A percentile compares a stretch with the other conserved stretches of the same genome.
Conservation (phyloP, 1,140 invertebrate genomes). For the Matsumurasca onukii region DNA sequence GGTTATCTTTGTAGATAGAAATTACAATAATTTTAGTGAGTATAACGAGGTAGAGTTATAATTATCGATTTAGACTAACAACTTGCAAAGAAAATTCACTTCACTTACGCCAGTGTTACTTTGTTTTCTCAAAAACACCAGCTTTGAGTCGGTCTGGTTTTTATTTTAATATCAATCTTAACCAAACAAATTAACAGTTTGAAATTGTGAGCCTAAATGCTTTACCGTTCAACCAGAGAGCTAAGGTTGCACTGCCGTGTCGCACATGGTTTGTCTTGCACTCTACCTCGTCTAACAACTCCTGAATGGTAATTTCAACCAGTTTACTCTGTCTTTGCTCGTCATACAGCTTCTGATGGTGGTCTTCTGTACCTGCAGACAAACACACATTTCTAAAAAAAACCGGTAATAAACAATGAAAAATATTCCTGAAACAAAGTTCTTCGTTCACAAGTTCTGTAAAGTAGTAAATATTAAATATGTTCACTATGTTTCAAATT, state of each 20-base stretch:
- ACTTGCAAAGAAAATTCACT: background rate
- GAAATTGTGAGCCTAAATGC: background rate
- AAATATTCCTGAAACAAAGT: too few species aligned
- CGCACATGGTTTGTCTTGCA: background rate
- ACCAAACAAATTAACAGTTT: background rate
- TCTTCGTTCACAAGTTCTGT: too few species aligned
- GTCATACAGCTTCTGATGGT: background rate
- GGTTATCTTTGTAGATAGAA: too few species aligned
- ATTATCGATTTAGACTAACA: background rate
- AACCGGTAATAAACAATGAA: too few species aligned
- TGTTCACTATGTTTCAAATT: too few species aligned
- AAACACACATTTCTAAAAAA: too few species aligned
- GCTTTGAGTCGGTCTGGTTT: background rate
- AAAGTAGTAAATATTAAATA: too few species aligned
- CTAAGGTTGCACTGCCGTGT: conserved; percentile 10
- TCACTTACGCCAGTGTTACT: background rate
- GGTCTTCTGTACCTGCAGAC: conserved; percentile 10
- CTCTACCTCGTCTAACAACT: conserved; percentile 6
- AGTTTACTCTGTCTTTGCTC: conserved; percentile 8
- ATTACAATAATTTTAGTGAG: too few species aligned
- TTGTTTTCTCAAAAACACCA: background rate
- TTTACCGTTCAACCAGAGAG: conserved; percentile 18
- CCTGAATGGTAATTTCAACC: conserved; percentile 1
- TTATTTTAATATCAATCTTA: background rate
- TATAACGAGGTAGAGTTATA: background rate